Evolutionary conservation across 2,888 invertebrate species (phyloP), one percentile per base, ranked within the genome.

Genomic region (Lapara coniferarum): DNA sequence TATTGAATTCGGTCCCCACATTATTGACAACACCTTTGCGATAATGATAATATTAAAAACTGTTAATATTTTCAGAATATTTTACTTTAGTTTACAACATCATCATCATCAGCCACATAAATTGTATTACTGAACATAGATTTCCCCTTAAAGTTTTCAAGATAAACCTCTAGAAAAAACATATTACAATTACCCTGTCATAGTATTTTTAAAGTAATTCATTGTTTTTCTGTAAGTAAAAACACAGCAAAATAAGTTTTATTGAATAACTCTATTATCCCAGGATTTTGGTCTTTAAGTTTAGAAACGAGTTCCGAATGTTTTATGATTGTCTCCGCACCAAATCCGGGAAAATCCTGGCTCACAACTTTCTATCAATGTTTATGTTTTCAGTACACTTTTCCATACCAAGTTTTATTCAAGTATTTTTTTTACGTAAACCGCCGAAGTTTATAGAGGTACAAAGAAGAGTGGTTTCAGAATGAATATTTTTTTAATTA

Each of bases 291-390:
- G 46, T 37, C 16, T 16, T 46, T n/a, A 44, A 59, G 63, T 63
- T 46, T 63, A 10, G 4, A 13, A 46, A n/a, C n/a, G n/a, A 59
- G 49, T 19, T 63, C 46, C 19, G 16, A 13, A 49, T 46, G 63
- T 49, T 63, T 63, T 63, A 63, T 63, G 63, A 0, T 49, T 13
- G 46, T 46, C 63, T 19, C 57, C 13, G 4, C 44, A 49, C 63
- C 10, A 63, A 63, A 63, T 49, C 63, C 46, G 13, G 7, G 49
- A 12, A 46, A 63, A 63, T 63, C 49, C 63, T 7, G 19, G 63
- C 49, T 49, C 46, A 13, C 46, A 63, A 63, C 46, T 63, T 63
- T 25, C 46, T 63, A 63, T 63, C 49, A 49, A 63, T 63, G 63
- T 63, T 49, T 63, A 63, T 49, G 63, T 19, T 14, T 49, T 13